A percentile compares a stretch with the other conserved stretches of the same genome.
Conservation (phyloP, 1,140 invertebrate species). For the Hesperophylax magnus region DNA sequence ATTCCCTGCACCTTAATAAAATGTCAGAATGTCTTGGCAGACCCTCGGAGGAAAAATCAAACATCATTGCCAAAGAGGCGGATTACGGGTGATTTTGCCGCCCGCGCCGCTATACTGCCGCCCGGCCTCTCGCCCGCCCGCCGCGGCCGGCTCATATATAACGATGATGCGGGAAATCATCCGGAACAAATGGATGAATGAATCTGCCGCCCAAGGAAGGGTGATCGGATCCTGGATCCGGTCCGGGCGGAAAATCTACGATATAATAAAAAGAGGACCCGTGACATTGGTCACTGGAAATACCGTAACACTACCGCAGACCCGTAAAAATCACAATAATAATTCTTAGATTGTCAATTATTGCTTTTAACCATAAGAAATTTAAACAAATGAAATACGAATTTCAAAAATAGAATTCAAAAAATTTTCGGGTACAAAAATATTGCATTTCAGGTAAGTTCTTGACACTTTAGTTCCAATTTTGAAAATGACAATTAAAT, state of each 20-base stretch:
- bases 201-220: slow-evolving; percentile 39
- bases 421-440: no score
- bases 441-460: no score
- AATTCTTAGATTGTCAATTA: no score
- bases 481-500: no score
- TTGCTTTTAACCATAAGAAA: no score
- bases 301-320: no score
- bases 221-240: slow-evolving; percentile 32
- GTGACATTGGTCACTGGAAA: no score
- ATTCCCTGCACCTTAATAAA: not conserved
- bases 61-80: slow-evolving; percentile 9
- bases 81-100: slow-evolving; percentile 23
- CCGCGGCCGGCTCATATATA: slow-evolving; percentile 40
- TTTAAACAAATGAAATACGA: no score
- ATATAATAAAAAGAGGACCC: no score
- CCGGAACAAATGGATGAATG: slow-evolving; percentile 56
- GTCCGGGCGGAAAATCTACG: slow-evolving; percentile 9
- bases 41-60: slow-evolving; percentile 19
- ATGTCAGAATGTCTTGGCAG: not conserved
- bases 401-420: no score
- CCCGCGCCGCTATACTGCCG: not conserved
- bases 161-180: slow-evolving; percentile 57
- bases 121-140: slow-evolving; percentile 5
- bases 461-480: no score
- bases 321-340: no score